Base-by-base conservation (phyloP, 2,113 vertebrate species). In the Leucopsar rothschildi region DNA sequence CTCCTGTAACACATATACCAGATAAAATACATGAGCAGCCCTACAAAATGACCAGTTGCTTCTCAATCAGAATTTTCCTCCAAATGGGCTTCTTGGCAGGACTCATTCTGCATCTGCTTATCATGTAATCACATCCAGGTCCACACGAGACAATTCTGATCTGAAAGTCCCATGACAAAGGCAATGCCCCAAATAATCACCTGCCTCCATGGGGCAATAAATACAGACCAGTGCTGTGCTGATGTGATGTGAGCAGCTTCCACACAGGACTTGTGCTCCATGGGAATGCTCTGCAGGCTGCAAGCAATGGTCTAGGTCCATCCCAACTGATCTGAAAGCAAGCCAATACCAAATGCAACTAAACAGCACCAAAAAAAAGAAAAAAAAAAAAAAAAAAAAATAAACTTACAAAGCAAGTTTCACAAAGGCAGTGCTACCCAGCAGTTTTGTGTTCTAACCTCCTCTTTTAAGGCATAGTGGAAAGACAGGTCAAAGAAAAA, bases 61-160 rank as follows among this genome's bases (percentile, higher is more conserved):
- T 37, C 44, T 52, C 22, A 85, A 76, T 13, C 25, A 12, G 3
- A 28, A 18, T 52, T 50, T 27, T 81, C 9, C 44, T 60, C 37
- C 47, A 49, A 42, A 14, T 5, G 2, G 1, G 1, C 1, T 0
- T 39, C 25, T 49, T n/a, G 15, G 14, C 11, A 69, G 25, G 19
- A 40, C 1, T 1, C 4, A 0, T 60, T 65, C 27, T 72, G 22
- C 24, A 37, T 5, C 10, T 57, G 11, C 8, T 40, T 85, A 72
- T 35, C 18, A 12, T 0, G 1, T 3, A 52, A 24, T 9, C 15
- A 21, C 37, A 76, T 12, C 4, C 40, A 82, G 25, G 13, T 22
- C 72, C 44, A 33, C 24, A 17, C 3, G 53, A 35, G 21, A 55
- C 6, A 44, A 27, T 6, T 53, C 14, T 53, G 8, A 20, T 17